Base-by-base conservation (phyloP, 2,797 vertebrate genomes). In the Oophaga sylvatica region DNA sequence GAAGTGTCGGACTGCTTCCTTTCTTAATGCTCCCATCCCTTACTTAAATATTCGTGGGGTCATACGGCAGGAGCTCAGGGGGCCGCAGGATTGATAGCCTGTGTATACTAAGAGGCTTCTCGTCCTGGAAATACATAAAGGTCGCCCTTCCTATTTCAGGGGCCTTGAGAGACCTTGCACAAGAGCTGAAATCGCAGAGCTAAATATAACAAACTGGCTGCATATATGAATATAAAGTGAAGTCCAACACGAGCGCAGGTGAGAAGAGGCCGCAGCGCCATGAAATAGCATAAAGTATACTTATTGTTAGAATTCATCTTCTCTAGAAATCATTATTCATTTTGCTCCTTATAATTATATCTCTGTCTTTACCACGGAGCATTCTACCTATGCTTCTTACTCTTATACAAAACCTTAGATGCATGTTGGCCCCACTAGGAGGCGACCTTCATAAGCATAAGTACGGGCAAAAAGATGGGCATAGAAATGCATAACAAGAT, bases 71-170 rank as follows among this genome's bases (percentile, higher is more conserved):
- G 20, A 59, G n/a, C 78, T 11, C 78, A 62, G 16, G n/a, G 15
- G 56, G 53, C 77, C 56, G 19, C 78, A 26, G 29, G 16, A 31
- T 22, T 79, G 29, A 65, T 22, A 41, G 60, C 13, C 3, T 81
- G 15, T 81, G 41, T 81, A 81, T 81, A 63, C 45, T 81, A 65
- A 65, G 53, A 63, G 79, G 62, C 59, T 59, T n/a, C 31, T 60
- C 62, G 79, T 81, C 31, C 79, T 81, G 79, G 11, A 81, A 81
- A 81, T 41, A 81, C 78, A 31, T 60, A 5, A 12, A 11, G 20
- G 73, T 53, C 16, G 20, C 17, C 53, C n/a, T 59, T 59, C 77
- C 57, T 60, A 11, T 31, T 60, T 26, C 15, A 12, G 4, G 11
- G 29, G 13, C 19, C 8, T 65, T 65, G 11, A 29, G 45, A 78